These are phyloP conservation scores for Nyctibius bracteatus DNA, from an alignment of 2,113 vertebrate genomes.

Conservation along the genomic window DNA sequence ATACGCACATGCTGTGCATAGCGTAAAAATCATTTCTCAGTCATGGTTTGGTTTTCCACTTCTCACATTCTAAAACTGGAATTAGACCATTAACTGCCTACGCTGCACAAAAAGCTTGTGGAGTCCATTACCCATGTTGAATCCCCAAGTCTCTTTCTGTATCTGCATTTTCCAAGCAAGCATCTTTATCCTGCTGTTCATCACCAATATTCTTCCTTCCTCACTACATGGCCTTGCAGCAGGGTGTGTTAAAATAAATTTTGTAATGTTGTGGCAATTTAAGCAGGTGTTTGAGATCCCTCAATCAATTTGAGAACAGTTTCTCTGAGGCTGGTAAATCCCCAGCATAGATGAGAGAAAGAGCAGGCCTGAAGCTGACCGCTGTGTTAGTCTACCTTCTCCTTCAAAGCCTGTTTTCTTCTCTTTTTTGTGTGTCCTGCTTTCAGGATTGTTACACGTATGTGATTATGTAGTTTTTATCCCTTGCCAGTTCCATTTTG, in stretches of 20 bases:
- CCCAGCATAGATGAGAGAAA: not conserved
- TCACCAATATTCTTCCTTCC: not conserved
- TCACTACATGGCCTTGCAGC: not conserved
- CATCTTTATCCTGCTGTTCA: not conserved
- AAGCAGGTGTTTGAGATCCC: not conserved
- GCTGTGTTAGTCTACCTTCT: not conserved
- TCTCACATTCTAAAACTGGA: not conserved
- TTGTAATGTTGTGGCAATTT: not conserved
- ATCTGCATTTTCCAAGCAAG: not conserved
- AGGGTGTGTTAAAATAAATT: not conserved
- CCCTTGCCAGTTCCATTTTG: conserved; percentile 65
- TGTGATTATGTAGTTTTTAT: conserved; percentile 62
- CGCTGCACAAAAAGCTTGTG: not conserved
- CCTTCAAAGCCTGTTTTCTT: conserved; percentile 53
- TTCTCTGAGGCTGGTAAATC: not conserved
- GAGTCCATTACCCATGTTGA: not conserved
- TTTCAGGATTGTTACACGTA: conserved; percentile 58
- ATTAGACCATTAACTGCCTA: not conserved
- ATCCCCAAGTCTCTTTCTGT: not conserved
- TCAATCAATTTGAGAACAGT: not conserved
- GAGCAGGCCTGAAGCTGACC: conserved; percentile 20
- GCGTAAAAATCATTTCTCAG: not conserved
- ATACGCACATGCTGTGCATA: not conserved
- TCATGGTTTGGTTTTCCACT: not conserved
- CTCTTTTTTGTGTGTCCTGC: conserved; percentile 54